These are phyloP conservation scores for Acomys russatus DNA, from an alignment of 2,797 vertebrate genomes.

Conservation along the genomic window DNA sequence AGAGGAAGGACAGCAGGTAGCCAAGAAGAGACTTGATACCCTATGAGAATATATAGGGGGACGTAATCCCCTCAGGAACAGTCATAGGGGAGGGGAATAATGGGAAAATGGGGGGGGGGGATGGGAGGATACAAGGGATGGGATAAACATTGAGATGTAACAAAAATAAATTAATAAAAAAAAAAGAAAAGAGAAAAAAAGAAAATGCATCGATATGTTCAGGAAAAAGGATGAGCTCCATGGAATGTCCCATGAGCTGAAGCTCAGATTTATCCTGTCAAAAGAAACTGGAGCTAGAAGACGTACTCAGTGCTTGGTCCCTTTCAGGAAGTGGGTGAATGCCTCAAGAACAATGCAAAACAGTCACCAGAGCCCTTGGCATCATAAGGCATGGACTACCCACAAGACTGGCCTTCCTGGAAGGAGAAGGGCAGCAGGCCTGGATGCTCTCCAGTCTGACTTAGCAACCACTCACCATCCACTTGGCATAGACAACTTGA, in stretches of 20 bases:
- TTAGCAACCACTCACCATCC: constrained; percentile 88
- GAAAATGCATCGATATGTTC: not conserved
- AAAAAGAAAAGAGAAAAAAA: constrained; percentile 87
- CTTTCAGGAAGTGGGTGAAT: constrained; percentile 75
- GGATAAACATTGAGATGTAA: too few species aligned
- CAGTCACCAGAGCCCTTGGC: not conserved
- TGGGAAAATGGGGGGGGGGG: too few species aligned
- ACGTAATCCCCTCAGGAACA: too few species aligned
- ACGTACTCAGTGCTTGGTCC: constrained; percentile 83
- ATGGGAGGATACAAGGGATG: too few species aligned
- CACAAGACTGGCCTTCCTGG: not conserved
- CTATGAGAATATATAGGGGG: too few species aligned
- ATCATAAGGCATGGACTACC: not conserved
- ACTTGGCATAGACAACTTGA: constrained; percentile 83
- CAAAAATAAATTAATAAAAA: too few species aligned
- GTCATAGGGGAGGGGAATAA: too few species aligned
- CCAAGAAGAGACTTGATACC: too few species aligned
- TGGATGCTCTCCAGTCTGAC: constrained; percentile 88
- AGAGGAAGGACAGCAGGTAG: too few species aligned
- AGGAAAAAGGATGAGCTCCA: constrained; percentile 88
- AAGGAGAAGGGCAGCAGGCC: too few species aligned
- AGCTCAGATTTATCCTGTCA: constrained; percentile 86
- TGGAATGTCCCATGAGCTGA: constrained; percentile 87
- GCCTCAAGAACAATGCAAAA: not conserved
- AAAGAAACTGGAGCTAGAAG: constrained; percentile 86